Percentiles rank a stretch among this genome's conserved stretches.
phyloP scores from a whole-genome alignment of 2,113 vertebrate genomes.

The Oncorhynchus clarkii region DNA sequence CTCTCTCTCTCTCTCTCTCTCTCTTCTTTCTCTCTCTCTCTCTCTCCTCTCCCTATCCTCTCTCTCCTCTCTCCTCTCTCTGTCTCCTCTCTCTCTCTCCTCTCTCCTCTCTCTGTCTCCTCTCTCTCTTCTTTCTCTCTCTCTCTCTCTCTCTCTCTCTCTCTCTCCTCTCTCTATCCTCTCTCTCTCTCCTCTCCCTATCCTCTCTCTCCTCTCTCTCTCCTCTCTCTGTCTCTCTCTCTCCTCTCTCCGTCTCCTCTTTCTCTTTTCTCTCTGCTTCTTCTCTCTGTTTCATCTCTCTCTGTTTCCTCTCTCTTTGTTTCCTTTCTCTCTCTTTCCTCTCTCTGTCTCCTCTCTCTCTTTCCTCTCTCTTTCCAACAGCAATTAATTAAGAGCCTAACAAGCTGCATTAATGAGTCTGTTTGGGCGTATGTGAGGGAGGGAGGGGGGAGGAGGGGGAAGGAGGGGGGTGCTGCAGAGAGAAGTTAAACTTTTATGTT shows the following conservation, averaged over 20 bases:
- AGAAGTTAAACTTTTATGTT: neutral
- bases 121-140: too few species aligned
- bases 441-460: too few species aligned
- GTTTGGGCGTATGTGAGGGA: neutral
- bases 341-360: neutral
- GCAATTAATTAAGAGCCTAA: constrained; percentile 25
- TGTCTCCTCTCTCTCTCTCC: neutral
- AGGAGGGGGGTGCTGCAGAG: neutral
- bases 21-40: too few species aligned
- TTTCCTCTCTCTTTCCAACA: constrained; percentile 1
- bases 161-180: too few species aligned
- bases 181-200: too few species aligned
- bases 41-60: neutral
- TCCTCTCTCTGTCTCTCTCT: too few species aligned
- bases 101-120: too few species aligned
- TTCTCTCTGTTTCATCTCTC: too few species aligned
- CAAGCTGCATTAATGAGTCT: constrained; percentile 25
- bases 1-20: too few species aligned
- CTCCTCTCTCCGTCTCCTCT: neutral
- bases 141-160: too few species aligned
- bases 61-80: neutral
- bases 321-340: too few species aligned
- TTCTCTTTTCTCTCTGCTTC: neutral
- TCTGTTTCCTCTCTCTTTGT: too few species aligned
- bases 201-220: neutral